Evolutionary conservation across 1,140 invertebrate genomes (phyloP).

Genomic region (Myzus persicae): DNA sequence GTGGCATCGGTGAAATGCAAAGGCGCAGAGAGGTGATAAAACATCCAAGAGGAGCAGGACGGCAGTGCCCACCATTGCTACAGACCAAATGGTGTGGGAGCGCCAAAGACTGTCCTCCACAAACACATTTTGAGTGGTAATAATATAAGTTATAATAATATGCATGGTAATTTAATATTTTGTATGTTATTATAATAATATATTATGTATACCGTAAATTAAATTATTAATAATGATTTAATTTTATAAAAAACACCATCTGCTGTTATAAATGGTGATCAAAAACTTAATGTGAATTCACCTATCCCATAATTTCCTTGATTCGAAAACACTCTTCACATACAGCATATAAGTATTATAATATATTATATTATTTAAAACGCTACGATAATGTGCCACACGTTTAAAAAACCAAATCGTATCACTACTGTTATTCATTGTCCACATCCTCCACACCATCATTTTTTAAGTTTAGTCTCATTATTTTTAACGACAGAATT

Average conservation of each 20-base stretch:
- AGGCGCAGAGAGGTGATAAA: constrained; percentile 78
- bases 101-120: constrained; percentile 44
- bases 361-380: neutral
- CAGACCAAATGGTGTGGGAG: constrained; percentile 86
- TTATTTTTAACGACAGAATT: neutral
- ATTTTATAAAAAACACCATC: neutral
- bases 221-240: neutral
- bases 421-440: neutral
- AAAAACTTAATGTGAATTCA: neutral
- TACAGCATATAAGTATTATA: neutral
- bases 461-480: neutral
- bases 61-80: constrained; percentile 79
- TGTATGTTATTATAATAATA: neutral
- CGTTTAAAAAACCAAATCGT: neutral
- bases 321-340: neutral
- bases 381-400: neutral
- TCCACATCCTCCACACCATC: neutral
- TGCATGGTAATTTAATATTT: neutral
- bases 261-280: neutral
- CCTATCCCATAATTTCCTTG: too few relatives aligned
- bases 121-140: constrained; percentile 50
- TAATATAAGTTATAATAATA: neutral
- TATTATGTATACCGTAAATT: neutral
- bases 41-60: constrained; percentile 78
- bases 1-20: constrained; percentile 86